Percentiles rank a stretch among this genome's conserved stretches.
phyloP scores from a whole-genome alignment of 2,113 vertebrate genomes.

The Glaucidium brasilianum region DNA sequence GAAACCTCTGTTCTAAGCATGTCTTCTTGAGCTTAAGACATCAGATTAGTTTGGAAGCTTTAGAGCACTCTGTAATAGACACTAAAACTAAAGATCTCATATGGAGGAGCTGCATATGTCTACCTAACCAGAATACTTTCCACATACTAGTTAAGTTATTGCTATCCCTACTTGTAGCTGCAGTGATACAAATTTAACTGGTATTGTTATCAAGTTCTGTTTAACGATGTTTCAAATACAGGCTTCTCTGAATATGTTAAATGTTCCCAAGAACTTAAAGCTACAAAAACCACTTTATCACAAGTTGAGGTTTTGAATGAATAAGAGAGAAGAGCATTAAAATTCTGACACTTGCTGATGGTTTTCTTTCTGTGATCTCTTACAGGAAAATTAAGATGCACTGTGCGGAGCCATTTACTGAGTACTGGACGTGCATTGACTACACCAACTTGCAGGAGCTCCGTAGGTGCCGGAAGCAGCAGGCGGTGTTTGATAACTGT shows the following conservation, averaged over 20 bases:
- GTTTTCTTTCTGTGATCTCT: neutral
- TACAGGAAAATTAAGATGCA: conserved; percentile 87
- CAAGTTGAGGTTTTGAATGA: neutral
- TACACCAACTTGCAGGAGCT: conserved; percentile 77
- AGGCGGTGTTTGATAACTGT: conserved; percentile 90
- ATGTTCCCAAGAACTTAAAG: neutral
- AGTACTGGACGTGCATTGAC: conserved; percentile 97
- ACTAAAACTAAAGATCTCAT: accelerated
- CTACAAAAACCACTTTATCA: accelerated
- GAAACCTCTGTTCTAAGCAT: neutral
- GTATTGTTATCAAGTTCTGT: neutral
- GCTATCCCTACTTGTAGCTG: neutral
- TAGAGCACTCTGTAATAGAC: accelerated
- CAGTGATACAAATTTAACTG: accelerated
- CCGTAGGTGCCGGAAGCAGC: conserved; percentile 85
- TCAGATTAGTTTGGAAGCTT: neutral
- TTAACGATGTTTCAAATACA: neutral
- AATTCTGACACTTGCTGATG: accelerated
- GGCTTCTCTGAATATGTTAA: neutral
- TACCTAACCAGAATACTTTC: neutral
- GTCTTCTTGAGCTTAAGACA: neutral
- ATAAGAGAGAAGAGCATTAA: neutral
- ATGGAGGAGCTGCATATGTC: neutral
- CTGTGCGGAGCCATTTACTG: conserved; percentile 92
- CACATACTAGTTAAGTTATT: accelerated